Evolutionary conservation across 2,113 vertebrate genomes (phyloP), one percentile per base, ranked within the genome.

Genomic region (Cavia aperea): DNA sequence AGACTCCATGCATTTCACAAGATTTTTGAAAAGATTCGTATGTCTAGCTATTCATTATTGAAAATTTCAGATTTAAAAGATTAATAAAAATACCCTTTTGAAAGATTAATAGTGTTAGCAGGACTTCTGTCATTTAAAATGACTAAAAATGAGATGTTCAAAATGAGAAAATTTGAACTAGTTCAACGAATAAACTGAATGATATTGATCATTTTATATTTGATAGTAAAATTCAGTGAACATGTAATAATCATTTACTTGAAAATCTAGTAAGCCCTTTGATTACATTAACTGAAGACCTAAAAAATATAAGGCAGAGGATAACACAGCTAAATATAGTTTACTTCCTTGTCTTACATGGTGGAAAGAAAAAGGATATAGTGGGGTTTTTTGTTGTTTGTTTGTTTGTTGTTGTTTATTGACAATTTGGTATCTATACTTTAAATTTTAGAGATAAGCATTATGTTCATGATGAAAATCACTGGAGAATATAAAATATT

Each of bases 71-170:
- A 79, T 70, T 73, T 29, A 84, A 85, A 86, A 68, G 31, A 60
- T 65, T 82, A 86, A 86, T 58, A 72, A 73, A 66, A 86, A 90
- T 56, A n/a, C 8, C 14, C 15, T 51, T 93, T 77, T 36, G 18
- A 89, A 94, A 88, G 91, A 62, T 63, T 77, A 86, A 89, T 54
- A 62, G 39, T 77, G 8, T 86, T 66, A 51, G 10, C 33, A 79
- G 56, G 54, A 63, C 3, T 83, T 88, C 5, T 92, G 10, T 26
- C 65, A 92, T 29, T 26, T 60, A n/a, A 93, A 16, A 54, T 60
- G 43, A 84, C 54, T 15, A 51, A 89, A 88, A 90, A n/a, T 81
- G 3, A 90, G 10, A 86, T 85, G 73, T 46, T 92, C 94, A 85
- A 81, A 93, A 89, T 68, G 33, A 93, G 3, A 14, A 75, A 49